Conservation (phyloP, 2,888 invertebrate genomes). For the Platypus cylindrus region DNA sequence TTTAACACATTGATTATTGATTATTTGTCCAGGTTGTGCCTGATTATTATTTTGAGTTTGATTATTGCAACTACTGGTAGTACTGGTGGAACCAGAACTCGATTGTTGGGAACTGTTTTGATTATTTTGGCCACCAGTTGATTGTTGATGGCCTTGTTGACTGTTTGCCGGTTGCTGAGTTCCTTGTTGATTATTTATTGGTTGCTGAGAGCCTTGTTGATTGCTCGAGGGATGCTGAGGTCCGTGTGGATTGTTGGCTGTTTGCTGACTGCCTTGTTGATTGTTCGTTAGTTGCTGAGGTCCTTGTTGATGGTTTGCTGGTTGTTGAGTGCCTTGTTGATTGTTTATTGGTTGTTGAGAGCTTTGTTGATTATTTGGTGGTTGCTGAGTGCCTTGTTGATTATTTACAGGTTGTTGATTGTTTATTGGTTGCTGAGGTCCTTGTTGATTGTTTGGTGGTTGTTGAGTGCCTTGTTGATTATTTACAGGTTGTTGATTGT, state of each 20-base stretch:
- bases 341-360: conserved; percentile 22
- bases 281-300: conserved; percentile 6
- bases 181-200: conserved; percentile 6
- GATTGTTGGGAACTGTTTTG: too few relatives aligned
- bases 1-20: conserved; percentile 25
- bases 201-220: conserved; percentile 17
- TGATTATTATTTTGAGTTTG: conserved; percentile 36
- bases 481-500: conserved; percentile 6
- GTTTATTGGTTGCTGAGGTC: conserved; percentile 4
- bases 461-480: conserved; percentile 1
- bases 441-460: not conserved
- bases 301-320: conserved; percentile 5
- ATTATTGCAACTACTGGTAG: conserved; percentile 10
- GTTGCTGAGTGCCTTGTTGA: conserved; percentile 9
- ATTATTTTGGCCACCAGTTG: not conserved
- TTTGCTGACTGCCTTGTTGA: conserved; percentile 2
- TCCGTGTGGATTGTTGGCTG: conserved; percentile 4
- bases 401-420: not conserved
- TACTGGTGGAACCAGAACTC: not conserved
- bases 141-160: conserved; percentile 9
- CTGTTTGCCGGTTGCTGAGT: conserved; percentile 1
- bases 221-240: conserved; percentile 6
- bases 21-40: conserved; percentile 16
- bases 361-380: conserved; percentile 16
- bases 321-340: conserved; percentile 3